Conservation (phyloP, 2,113 vertebrate genomes). For the Rhinopomastus cyanomelas region DNA sequence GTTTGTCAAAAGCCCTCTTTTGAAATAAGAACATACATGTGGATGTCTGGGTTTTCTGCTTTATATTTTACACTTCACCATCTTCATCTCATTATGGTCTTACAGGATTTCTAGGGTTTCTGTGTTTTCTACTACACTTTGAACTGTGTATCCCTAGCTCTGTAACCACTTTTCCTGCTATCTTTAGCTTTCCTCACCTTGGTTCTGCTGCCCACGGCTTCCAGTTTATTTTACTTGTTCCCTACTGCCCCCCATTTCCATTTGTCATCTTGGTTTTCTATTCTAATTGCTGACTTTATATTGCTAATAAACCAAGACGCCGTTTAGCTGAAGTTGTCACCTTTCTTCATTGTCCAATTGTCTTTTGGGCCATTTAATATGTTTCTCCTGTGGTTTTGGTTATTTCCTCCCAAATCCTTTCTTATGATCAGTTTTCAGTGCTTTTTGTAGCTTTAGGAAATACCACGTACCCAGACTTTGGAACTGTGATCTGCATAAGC, state of each 20-base stretch:
- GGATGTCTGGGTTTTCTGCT: neutral
- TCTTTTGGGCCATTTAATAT: neutral
- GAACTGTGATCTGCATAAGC: slow-evolving; percentile 15
- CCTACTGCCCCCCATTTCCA: neutral
- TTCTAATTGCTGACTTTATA: neutral
- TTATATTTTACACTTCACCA: neutral
- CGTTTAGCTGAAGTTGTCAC: neutral
- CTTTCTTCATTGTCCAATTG: neutral
- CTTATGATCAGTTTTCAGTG: slow-evolving; percentile 9
- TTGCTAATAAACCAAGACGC: neutral
- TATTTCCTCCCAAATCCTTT: neutral
- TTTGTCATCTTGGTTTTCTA: neutral
- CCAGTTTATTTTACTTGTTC: neutral
- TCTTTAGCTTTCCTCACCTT: neutral
- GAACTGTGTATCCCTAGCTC: neutral
- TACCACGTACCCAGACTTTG: neutral
- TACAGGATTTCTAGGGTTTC: neutral
- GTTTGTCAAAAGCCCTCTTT: neutral
- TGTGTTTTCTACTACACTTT: neutral
- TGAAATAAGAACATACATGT: neutral
- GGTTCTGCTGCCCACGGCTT: neutral
- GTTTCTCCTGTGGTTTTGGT: neutral
- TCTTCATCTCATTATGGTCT: neutral
- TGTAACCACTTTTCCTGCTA: neutral
- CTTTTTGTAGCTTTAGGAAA: slow-evolving; percentile 20